phyloP scores from a whole-genome alignment of 2,888 invertebrate genomes.

The Phengaris alcon region DNA sequence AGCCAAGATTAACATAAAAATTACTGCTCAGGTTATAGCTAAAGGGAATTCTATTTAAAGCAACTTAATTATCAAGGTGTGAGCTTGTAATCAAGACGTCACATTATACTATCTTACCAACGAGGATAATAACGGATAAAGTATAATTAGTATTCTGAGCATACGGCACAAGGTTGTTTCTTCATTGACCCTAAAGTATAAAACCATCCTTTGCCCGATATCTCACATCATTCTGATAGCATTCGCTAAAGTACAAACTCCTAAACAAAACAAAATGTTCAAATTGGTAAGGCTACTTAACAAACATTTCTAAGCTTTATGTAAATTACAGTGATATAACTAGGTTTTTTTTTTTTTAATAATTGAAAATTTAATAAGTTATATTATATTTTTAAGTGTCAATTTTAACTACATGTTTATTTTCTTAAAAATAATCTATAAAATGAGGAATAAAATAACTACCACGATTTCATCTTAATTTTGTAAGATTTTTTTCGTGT shows the following conservation, averaged over 20 bases:
- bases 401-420: no score
- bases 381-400: no score
- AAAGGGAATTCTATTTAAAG: background rate
- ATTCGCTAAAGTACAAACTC: conserved; percentile 12
- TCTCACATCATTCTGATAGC: conserved; percentile 25
- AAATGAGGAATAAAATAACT: no score
- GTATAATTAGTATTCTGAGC: conserved; percentile 31
- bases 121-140: conserved; percentile 5
- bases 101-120: background rate
- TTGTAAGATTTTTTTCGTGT: no score
- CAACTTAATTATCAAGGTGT: conserved; percentile 14
- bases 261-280: conserved; percentile 49
- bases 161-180: conserved; percentile 32
- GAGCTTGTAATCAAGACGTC: conserved; percentile 5
- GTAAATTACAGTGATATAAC: no score
- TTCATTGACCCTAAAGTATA: conserved; percentile 32
- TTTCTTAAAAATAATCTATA: no score
- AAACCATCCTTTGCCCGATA: conserved; percentile 16
- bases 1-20: background rate
- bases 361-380: no score
- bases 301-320: no score
- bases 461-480: no score
- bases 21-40: background rate
- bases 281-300: conserved; percentile 47
- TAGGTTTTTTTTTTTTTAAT: no score